Percentiles rank a stretch among this genome's conserved stretches.
phyloP scores from a whole-genome alignment of 2,888 invertebrate genomes.

The Ecliptopera silaceata region DNA sequence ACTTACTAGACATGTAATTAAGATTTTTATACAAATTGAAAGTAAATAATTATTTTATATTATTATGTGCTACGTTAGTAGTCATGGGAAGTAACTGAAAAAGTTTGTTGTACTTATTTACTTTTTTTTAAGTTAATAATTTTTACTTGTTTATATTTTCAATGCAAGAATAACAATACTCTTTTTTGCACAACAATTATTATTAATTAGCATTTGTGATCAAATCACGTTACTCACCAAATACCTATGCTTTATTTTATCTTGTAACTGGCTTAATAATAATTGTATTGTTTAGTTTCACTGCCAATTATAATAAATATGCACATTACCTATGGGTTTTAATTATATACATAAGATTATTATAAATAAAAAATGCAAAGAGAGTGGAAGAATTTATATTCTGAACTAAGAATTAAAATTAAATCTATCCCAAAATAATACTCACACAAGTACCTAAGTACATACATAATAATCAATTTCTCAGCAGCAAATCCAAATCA shows the following conservation, averaged over 20 bases:
- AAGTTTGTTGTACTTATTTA: no score
- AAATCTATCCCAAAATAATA: constrained; percentile 33
- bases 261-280: constrained; percentile 36
- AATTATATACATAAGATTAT: background rate
- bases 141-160: no score
- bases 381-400: constrained; percentile 29
- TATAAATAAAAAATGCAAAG: constrained; percentile 20
- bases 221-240: constrained; percentile 54
- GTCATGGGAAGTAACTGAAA: no score
- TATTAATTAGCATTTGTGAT: constrained; percentile 40
- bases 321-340: constrained; percentile 21
- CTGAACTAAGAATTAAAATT: constrained; percentile 11
- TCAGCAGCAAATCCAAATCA: constrained; percentile 30
- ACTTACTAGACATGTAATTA: constrained; percentile 5
- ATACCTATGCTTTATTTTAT: constrained; percentile 40
- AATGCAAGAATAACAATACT: no score
- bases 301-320: constrained; percentile 37
- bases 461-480: constrained; percentile 16
- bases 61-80: no score
- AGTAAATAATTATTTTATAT: no score
- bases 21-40: background rate
- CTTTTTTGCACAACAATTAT: background rate
- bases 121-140: no score
- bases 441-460: constrained; percentile 27
- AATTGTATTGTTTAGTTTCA: constrained; percentile 32